Evolutionary conservation across 2,797 vertebrate genomes (phyloP), one percentile per base, ranked within the genome.

Genomic region (Austrolebias charrua): DNA sequence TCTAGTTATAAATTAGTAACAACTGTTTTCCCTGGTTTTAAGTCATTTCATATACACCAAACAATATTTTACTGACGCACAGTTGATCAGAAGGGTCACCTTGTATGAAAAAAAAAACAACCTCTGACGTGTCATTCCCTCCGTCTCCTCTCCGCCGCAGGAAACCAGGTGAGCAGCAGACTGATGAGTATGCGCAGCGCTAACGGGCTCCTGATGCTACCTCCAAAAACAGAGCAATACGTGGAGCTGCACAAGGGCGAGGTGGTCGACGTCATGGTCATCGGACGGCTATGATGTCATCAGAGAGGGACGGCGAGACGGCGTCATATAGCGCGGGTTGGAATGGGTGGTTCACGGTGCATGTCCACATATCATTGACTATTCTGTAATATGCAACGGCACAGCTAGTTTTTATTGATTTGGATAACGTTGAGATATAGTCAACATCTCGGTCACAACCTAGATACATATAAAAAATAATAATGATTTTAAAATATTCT

Each of bases 361-460:
- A 99, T 99, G 97, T 97, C 95, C 95, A 98, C 97, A 97, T 99
- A 97, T 97, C 96, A 98, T 96, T 96, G 95, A 99, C 97, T 98
- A 98, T 96, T 96, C 96, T 96, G 97, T 99, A 97, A 98, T 98
- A 98, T 98, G 96, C 96, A 99, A 98, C 78, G 95, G 96, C 97
- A 98, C 97, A 98, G 96, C 96, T 98, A 96, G 96, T 96, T 98
- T 98, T 98, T 97, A 91, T 93, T 95, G 94, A 97, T 97, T 96
- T 95, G 97, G 95, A 97, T 95, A 96, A 96, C 93, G 93, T 96
- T 95, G 95, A 98, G 96, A 94, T 97, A 95, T 96, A 97, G 96
- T 98, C 96, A 95, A 98, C 95, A 98, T 95, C 96, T 97, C 93
- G 96, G 97, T 96, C 93, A 96, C 92, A 89, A 92, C 89, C 90